Evolutionary conservation across 2,888 invertebrate genomes (phyloP), one percentile per base, ranked within the genome.

Genomic region (Cataglyphis albicans): DNA sequence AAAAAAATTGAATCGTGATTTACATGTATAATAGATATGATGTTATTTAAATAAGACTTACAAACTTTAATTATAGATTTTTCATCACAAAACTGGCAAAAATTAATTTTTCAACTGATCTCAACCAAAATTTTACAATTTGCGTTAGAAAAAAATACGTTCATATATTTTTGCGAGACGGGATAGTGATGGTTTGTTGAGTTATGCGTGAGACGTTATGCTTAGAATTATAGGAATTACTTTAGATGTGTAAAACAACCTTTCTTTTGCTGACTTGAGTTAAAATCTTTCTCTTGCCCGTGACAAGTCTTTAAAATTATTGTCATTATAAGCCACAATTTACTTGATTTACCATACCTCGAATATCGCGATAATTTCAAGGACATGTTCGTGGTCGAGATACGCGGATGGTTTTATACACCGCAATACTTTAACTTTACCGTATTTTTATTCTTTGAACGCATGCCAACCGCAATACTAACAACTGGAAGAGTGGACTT

Each of bases 401-500:
- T 35, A 76, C 12, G 15, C 21, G 32, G 68, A 75, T 29, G 25
- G 25, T 70, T 85, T 88, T 55, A n/a, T 84, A 82, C 80, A 80
- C 78, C 67, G 38, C 67, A 76, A 89, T 92, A 86, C 81, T 91
- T 91, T 87, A 89, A 91, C 84, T 86, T 88, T 83, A 90, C 84
- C 83, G 78, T 91, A 90, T 92, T 91, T 92, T 89, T 85, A 91
- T 93, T 92, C 86, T 92, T 91, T 92, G 84, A 91, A 92, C 91
- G 93, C 93, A 93, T 93, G 92, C 93, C 90, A 88, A 92, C 91
- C 91, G 87, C 90, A 90, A 93, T 92, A 91, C 91, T 93, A 93
- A 93, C 93, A 93, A 93, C 93, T 93, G 92, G 93, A 94, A 94
- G 94, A 91, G 91, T 91, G 93, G 93, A 92, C 90, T 91, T 92